Evolutionary conservation across 2,797 vertebrate species (phyloP).

Genomic region (Pangasius sanitwongsei): DNA sequence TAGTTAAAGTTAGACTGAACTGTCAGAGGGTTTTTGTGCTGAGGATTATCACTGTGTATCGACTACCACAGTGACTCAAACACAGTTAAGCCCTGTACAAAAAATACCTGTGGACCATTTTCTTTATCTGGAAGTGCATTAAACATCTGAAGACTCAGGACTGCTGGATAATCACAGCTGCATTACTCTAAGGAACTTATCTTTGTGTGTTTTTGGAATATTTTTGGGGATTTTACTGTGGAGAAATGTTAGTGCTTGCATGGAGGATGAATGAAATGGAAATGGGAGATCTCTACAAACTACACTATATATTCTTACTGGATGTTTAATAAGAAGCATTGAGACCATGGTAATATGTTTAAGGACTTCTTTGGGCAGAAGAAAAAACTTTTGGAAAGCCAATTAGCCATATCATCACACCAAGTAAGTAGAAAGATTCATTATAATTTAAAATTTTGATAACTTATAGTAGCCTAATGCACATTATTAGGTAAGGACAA

Average conservation of each 20-base stretch:
- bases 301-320: neutral
- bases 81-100: slow-evolving; percentile 23
- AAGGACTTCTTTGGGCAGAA: neutral
- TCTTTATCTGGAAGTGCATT: neutral
- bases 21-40: slow-evolving; percentile 41
- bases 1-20: neutral
- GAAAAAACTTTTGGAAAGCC: slow-evolving; percentile 28
- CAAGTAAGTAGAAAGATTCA: slow-evolving; percentile 57
- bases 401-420: slow-evolving; percentile 44
- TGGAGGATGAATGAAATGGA: neutral
- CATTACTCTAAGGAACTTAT: neutral
- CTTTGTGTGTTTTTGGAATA: neutral
- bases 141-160: neutral
- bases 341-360: neutral
- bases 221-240: neutral
- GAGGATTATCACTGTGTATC: slow-evolving; percentile 35
- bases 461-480: neutral
- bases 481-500: neutral
- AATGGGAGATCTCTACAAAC: neutral
- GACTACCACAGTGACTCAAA: slow-evolving; percentile 51
- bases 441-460: neutral
- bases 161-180: neutral
- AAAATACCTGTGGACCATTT: slow-evolving; percentile 9
- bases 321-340: neutral
- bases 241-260: neutral